Evolutionary conservation across 2,888 invertebrate genomes (phyloP).

Genomic region (Drosophila emarginata): DNA sequence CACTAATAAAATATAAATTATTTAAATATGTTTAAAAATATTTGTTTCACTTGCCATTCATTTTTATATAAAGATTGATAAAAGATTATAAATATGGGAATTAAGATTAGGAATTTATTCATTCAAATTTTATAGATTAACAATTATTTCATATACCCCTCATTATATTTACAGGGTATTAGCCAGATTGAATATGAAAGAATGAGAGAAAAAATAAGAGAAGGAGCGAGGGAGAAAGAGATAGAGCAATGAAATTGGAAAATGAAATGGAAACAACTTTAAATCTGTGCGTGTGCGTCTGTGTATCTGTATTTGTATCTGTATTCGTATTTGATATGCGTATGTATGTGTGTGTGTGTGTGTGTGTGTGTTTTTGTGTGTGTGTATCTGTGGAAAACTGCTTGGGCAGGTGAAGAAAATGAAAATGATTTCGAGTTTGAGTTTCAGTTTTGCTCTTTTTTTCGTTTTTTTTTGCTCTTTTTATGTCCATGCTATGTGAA

Average conservation of each 20-base stretch:
- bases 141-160: neutral
- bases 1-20: too few relatives aligned
- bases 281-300: conserved; percentile 21
- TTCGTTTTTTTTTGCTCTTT: conserved; percentile 37
- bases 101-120: too few relatives aligned
- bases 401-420: conserved; percentile 63
- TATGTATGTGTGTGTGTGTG: conserved; percentile 1
- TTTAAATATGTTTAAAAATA: too few relatives aligned
- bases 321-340: neutral
- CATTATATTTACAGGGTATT: neutral
- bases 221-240: conserved; percentile 5
- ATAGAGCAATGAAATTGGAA: conserved; percentile 64
- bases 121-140: too few relatives aligned
- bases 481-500: conserved; percentile 43
- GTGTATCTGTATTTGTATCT: conserved; percentile 13
- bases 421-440: conserved; percentile 56
- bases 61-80: too few relatives aligned
- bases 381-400: conserved; percentile 12
- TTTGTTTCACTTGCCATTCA: too few relatives aligned
- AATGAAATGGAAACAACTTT: conserved; percentile 69
- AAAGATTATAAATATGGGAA: too few relatives aligned
- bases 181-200: conserved; percentile 17
- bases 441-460: conserved; percentile 34
- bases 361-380: conserved; percentile 6
- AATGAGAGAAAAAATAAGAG: conserved; percentile 18